Base-by-base conservation (phyloP, 2,888 invertebrate genomes). In the Lasioglossum leucozonium region DNA sequence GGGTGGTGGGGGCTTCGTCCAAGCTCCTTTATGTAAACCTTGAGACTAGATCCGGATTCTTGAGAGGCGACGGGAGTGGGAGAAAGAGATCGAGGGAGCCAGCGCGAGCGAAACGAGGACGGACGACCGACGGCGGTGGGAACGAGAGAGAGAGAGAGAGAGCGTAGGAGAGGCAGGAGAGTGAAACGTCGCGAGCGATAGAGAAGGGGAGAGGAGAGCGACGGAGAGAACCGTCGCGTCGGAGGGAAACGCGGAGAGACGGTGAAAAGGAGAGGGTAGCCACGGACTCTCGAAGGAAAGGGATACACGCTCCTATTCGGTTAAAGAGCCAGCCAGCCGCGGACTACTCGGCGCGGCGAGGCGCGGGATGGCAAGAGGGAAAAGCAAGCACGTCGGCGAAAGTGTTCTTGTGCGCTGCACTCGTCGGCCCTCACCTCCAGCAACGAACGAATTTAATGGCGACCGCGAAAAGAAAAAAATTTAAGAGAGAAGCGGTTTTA, bases 1-100 rank as follows among this genome's bases (percentile, higher is more conserved):
- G 40, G 40, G 0, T 8, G 40, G 40, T n/a, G n/a, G 84, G 81
- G 55, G 84, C 77, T 87, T 87, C 86, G 88, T 86, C 79, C 87
- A 82, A 91, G 91, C 92, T 93, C 91, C 91, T 94, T 94, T 94
- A 93, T 93, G 92, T 94, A 94, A 94, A 94, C 94, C 94, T 94
- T 94, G 94, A 94, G 92, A 90, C 92, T 92, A 94, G 94, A 94
- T 94, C 94, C 94, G 94, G 94, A 94, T 94, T 94, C 94, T 93
- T 92, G 89, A 85, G 90, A 82, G 86, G 87, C 87, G 80, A 79
- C 72, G 37, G 62, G 71, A 22, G 71, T 81, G 55, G 62, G 81
- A 69, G 80, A 75, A 81, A 22, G 22, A 34, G 67, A 67, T 34
- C 22, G 37, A n/a, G 40, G 4, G 40, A 40, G 40, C 0, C 10